Conservation (phyloP, 2,797 vertebrate genomes). For the Rhinichthys osculus region DNA sequence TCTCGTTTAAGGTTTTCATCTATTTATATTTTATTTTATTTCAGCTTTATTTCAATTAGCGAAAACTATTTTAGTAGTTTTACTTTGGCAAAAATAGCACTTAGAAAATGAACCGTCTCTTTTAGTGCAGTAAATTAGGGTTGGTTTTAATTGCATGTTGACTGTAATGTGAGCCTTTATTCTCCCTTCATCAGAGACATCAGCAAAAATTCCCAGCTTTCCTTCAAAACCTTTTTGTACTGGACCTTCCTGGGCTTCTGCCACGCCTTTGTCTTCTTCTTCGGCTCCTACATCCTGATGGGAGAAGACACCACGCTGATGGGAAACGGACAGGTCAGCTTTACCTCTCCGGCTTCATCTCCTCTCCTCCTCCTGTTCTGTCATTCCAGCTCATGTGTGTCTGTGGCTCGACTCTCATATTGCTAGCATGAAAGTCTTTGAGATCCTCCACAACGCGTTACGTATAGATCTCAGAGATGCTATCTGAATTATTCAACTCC, state of each 20-base stretch:
- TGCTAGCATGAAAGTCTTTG: conserved; percentile 13
- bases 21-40: background rate
- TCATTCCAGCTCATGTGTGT: background rate
- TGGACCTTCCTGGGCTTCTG: conserved; percentile 96
- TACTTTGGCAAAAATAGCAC: background rate
- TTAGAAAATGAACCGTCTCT: background rate
- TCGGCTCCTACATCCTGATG: conserved; percentile 94
- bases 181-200: conserved; percentile 85
- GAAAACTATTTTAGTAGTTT: background rate
- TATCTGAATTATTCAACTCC: background rate
- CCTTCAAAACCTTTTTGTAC: conserved; percentile 94
- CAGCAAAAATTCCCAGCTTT: conserved; percentile 92
- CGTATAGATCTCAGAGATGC: background rate
- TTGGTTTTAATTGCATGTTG: background rate
- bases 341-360: background rate
- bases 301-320: conserved; percentile 92
- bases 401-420: background rate
- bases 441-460: background rate
- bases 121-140: background rate
- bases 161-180: background rate
- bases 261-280: conserved; percentile 97
- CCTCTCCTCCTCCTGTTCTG: background rate
- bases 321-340: conserved; percentile 95
- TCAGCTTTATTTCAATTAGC: background rate
- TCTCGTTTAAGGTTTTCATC: background rate